Evolutionary conservation across 2,113 vertebrate species (phyloP).

Genomic region (Origma solitaria): DNA sequence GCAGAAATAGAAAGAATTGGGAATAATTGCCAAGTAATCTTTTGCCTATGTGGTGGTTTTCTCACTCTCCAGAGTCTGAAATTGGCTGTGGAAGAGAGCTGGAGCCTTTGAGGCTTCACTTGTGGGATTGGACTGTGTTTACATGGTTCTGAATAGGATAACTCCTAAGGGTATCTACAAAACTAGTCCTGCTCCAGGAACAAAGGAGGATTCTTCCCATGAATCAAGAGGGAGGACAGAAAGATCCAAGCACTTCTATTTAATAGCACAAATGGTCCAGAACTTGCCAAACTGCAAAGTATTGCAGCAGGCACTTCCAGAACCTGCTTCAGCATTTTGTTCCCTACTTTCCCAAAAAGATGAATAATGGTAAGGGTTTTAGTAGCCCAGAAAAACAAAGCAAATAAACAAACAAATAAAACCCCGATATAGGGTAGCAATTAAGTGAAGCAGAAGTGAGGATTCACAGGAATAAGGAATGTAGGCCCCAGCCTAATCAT

Average conservation of each 20-base stretch:
- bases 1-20: slow-evolving; percentile 5
- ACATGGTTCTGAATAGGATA: neutral
- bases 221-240: fast-evolving
- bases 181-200: neutral
- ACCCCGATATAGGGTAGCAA: neutral
- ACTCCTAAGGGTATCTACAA: neutral
- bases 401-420: neutral
- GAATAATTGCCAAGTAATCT: slow-evolving; percentile 8
- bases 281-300: neutral
- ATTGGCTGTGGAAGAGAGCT: neutral
- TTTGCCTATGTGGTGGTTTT: neutral
- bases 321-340: neutral
- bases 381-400: neutral
- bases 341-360: neutral
- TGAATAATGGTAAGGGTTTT: neutral
- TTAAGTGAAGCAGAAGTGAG: neutral
- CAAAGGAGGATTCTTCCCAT: neutral
- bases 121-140: neutral
- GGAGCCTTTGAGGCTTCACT: neutral
- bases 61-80: slow-evolving; percentile 3
- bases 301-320: neutral
- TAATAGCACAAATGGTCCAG: neutral
- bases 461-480: neutral
- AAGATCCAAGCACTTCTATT: neutral
- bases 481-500: neutral